Percentiles rank a stretch among this genome's conserved stretches.
Evolutionary conservation across 2,113 vertebrate species (phyloP).

Genomic region (Carlito syrichta): DNA sequence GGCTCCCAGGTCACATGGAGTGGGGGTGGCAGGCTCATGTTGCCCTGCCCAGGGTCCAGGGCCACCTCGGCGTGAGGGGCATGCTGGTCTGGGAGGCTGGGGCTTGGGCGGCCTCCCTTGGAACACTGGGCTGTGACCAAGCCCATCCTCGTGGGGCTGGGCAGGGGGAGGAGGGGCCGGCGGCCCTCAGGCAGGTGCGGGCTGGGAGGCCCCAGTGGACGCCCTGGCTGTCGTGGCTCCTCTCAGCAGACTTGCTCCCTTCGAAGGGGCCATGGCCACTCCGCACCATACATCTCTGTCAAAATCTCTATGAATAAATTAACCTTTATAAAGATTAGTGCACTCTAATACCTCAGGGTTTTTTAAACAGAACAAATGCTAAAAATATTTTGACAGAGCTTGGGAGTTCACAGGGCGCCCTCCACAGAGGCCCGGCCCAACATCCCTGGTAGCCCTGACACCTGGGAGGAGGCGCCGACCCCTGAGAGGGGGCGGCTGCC

Average conservation of each 20-base stretch:
- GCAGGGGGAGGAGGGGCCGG: rapidly evolving
- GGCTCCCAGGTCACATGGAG: neutral
- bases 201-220: neutral
- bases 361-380: slow-evolving; percentile 91
- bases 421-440: slow-evolving; percentile 50
- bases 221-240: too few species aligned
- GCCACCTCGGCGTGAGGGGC: too few species aligned
- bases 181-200: neutral
- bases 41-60: too few species aligned
- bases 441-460: neutral
- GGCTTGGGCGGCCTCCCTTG: too few species aligned
- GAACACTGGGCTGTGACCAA: rapidly evolving
- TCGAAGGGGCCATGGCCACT: slow-evolving; percentile 90
- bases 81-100: too few species aligned
- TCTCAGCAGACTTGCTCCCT: too few species aligned
- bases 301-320: slow-evolving; percentile 99
- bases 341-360: slow-evolving; percentile 97
- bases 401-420: slow-evolving; percentile 76
- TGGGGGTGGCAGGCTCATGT: too few species aligned
- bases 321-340: slow-evolving; percentile 99
- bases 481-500: too few species aligned
- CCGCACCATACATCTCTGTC: slow-evolving; percentile 99
- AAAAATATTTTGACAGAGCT: slow-evolving; percentile 89
- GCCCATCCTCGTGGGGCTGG: neutral
- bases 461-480: neutral